These are phyloP conservation scores for Pipistrellus pipistrellus DNA, from an alignment of 2,797 vertebrate species.

Conservation along the genomic window DNA sequence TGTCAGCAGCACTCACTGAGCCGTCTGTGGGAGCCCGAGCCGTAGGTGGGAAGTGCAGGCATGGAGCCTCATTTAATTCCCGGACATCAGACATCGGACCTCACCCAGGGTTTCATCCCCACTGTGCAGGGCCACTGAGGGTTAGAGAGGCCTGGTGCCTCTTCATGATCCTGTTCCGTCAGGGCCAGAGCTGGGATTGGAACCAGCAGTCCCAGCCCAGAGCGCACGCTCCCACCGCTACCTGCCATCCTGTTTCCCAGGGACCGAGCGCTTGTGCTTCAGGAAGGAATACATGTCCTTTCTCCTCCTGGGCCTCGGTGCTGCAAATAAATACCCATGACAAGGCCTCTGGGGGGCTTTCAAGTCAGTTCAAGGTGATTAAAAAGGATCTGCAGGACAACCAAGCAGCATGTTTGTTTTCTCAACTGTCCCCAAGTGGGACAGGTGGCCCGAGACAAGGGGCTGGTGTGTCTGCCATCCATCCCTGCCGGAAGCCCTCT, in stretches of 20 bases:
- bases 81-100: not conserved
- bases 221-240: not conserved
- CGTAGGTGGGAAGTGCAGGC: accelerated
- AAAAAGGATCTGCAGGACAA: constrained; percentile 30
- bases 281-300: not conserved
- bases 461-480: not conserved
- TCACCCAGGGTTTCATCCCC: not conserved
- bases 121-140: not conserved
- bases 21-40: not conserved
- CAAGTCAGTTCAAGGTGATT: constrained; percentile 22
- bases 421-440: not conserved
- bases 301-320: constrained; percentile 6
- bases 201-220: not conserved
- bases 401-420: constrained; percentile 9
- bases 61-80: not conserved
- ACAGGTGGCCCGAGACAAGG: not conserved
- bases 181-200: not conserved
- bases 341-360: constrained; percentile 36
- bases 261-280: not conserved
- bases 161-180: not conserved
- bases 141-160: not conserved
- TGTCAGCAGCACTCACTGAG: not conserved
- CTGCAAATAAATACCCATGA: constrained; percentile 41
- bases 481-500: not conserved
- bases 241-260: not conserved